Percentiles rank a stretch among this genome's conserved stretches.
Conservation (phyloP, 2,797 vertebrate genomes). For the Anolis apletophallus region DNA sequence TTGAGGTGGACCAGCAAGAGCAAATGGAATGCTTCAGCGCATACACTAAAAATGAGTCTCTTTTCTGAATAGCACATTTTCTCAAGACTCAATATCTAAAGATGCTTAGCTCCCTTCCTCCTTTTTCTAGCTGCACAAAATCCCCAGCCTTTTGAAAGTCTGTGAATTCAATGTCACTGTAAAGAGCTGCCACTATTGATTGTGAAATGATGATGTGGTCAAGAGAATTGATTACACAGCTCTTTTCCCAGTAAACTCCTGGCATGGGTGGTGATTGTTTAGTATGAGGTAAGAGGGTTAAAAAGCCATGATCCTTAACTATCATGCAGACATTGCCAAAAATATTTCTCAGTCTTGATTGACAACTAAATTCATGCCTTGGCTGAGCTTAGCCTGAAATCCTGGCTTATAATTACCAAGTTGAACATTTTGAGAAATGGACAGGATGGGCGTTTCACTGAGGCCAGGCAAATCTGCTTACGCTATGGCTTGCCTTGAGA, state of each 20-base stretch:
- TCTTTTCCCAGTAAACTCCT: slow-evolving; percentile 64
- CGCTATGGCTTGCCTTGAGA: slow-evolving; percentile 62
- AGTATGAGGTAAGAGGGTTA: slow-evolving; percentile 64
- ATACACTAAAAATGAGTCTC: neutral
- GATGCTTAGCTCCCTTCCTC: slow-evolving; percentile 32
- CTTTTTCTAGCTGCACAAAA: slow-evolving; percentile 52
- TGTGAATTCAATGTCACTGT: slow-evolving; percentile 57
- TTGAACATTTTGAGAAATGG: slow-evolving; percentile 70
- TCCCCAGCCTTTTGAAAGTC: slow-evolving; percentile 15
- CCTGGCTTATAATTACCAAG: slow-evolving; percentile 68
- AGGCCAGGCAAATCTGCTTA: slow-evolving; percentile 70
- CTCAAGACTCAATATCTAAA: slow-evolving; percentile 51
- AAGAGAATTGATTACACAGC: slow-evolving; percentile 65
- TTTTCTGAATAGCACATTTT: neutral
- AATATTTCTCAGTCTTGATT: slow-evolving; percentile 54
- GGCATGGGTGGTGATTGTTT: slow-evolving; percentile 66
- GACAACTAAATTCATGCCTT: slow-evolving; percentile 66
- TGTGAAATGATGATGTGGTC: slow-evolving; percentile 55
- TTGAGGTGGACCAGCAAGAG: no score
- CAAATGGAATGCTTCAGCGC: neutral
- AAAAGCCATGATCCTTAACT: slow-evolving; percentile 73
- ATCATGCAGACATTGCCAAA: slow-evolving; percentile 64
- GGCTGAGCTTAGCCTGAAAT: slow-evolving; percentile 63
- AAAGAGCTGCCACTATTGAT: slow-evolving; percentile 53
- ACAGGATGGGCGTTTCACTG: slow-evolving; percentile 53